These are phyloP conservation scores for Phenacoccus solenopsis DNA, from an alignment of 1,140 invertebrate genomes.

Conservation along the genomic window DNA sequence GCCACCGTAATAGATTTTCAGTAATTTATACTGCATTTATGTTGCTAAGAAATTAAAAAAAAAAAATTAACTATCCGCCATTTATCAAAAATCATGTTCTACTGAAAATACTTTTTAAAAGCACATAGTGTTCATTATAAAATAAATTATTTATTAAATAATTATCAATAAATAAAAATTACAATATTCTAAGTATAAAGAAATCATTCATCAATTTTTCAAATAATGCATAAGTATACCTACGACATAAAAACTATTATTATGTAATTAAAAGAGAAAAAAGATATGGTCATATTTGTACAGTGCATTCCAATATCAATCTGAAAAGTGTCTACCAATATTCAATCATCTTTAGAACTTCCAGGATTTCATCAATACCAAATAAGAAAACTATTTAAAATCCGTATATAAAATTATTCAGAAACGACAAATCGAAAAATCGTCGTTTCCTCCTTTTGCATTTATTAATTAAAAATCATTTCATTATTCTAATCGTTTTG, in stretches of 20 bases:
- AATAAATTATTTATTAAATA: background rate
- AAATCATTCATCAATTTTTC: background rate
- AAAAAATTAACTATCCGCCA: background rate
- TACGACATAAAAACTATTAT: slow-evolving; percentile 2
- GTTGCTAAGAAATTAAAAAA: too few relatives aligned
- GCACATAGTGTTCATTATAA: background rate
- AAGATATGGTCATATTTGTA: slow-evolving; percentile 15
- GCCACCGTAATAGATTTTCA: too few relatives aligned
- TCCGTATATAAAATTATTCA: background rate
- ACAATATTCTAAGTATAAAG: background rate
- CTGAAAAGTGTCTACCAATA: background rate
- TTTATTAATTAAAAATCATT: background rate
- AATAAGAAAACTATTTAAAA: background rate
- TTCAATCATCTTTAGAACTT: background rate
- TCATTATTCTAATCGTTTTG: slow-evolving; percentile 4
- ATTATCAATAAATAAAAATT: background rate
- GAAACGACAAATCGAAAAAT: background rate
- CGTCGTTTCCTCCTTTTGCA: background rate
- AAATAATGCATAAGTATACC: background rate
- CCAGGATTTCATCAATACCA: background rate
- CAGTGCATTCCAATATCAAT: background rate
- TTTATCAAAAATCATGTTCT: background rate
- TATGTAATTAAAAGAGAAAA: background rate
- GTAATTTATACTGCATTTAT: too few relatives aligned
- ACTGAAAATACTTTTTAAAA: background rate